phyloP scores from a whole-genome alignment of 2,888 invertebrate genomes.

The Epinotia bilunana region DNA sequence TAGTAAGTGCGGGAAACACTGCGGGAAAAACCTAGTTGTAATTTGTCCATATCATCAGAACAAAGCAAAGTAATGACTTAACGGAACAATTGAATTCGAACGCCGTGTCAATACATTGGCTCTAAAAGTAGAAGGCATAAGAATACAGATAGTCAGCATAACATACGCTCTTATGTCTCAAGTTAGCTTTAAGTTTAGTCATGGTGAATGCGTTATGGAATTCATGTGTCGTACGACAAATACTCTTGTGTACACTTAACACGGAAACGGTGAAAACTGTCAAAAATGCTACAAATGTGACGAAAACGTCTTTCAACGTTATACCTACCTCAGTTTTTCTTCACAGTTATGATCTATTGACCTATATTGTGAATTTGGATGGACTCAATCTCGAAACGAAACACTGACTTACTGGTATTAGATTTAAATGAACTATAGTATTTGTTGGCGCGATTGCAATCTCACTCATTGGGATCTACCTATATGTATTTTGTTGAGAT shows the following conservation, averaged over 20 bases:
- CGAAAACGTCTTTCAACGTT: background rate
- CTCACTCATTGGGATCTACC: too few species aligned
- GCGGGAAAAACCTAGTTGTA: background rate
- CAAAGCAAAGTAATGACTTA: conserved; percentile 40
- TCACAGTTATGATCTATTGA: too few species aligned
- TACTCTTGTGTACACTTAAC: conserved; percentile 20
- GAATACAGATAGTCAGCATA: background rate
- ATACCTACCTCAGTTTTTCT: too few species aligned
- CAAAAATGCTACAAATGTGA: conserved; percentile 20
- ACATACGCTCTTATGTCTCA: background rate
- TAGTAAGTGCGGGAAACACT: too few species aligned
- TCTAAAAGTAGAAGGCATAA: background rate
- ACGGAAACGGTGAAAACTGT: conserved; percentile 24
- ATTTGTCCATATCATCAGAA: conserved; percentile 25
- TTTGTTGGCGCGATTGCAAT: too few species aligned
- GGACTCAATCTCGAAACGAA: too few species aligned
- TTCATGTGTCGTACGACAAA: conserved; percentile 4
- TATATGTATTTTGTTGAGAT: too few species aligned
- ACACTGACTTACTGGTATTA: too few species aligned
- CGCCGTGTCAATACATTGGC: conserved; percentile 18
- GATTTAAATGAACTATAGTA: too few species aligned
- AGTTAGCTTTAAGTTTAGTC: background rate
- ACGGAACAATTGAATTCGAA: conserved; percentile 40
- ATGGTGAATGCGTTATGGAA: conserved; percentile 13
- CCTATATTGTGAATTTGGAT: too few species aligned